phyloP scores from a whole-genome alignment of 2,113 vertebrate species.

The Scatophagus argus region DNA sequence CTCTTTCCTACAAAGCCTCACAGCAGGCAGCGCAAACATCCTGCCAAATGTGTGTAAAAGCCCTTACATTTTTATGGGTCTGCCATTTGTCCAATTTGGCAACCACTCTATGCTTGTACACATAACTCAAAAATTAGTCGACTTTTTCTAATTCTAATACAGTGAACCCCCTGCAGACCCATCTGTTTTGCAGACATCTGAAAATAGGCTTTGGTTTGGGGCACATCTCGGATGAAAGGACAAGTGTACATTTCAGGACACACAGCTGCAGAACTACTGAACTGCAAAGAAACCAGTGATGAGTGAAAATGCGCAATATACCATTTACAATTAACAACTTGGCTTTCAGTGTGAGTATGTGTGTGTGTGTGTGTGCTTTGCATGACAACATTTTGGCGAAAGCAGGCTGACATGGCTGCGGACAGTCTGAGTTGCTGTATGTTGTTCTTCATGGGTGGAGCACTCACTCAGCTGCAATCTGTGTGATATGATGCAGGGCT shows the following conservation, averaged over 20 bases:
- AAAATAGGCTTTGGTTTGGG: conserved; percentile 59
- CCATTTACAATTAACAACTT: conserved; percentile 49
- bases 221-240: conserved; percentile 59
- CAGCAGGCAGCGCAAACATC: background rate
- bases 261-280: conserved; percentile 72
- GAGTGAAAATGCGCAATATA: conserved; percentile 68
- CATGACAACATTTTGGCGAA: conserved; percentile 12
- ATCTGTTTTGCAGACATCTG: conserved; percentile 44
- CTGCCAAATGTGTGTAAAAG: background rate
- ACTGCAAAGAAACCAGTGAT: conserved; percentile 56
- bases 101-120: background rate
- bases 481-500: background rate
- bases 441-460: conserved; percentile 18
- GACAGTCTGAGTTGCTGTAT: conserved; percentile 26
- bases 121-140: conserved; percentile 4
- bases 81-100: conserved; percentile 13
- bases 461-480: conserved; percentile 5
- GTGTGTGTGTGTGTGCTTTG: conserved; percentile 11
- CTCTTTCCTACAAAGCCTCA: background rate
- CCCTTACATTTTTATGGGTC: background rate
- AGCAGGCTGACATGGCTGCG: background rate
- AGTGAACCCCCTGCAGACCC: conserved; percentile 35
- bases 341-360: conserved; percentile 24
- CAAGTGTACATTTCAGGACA: conserved; percentile 56
- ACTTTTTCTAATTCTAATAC: conserved; percentile 11